A percentile compares a stretch with the other conserved stretches of the same genome.
Conservation (phyloP, 2,888 invertebrate species). For the Acrobasis repandana region DNA sequence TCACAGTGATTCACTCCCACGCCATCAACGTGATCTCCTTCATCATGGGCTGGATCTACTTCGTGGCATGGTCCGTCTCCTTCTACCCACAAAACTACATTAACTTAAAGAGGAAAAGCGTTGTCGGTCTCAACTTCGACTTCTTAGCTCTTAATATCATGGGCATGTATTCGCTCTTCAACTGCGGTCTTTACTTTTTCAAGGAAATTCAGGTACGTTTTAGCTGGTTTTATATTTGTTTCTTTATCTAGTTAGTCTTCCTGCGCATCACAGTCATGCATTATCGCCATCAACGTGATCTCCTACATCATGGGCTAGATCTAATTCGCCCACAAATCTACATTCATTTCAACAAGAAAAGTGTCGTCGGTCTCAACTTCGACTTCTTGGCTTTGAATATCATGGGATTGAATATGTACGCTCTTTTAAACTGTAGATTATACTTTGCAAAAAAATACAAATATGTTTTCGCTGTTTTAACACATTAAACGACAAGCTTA, state of each 20-base stretch:
- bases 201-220: slow-evolving; percentile 87
- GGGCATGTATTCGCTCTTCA: slow-evolving; percentile 96
- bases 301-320: too few relatives aligned
- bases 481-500: too few relatives aligned
- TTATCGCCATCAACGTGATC: too few relatives aligned
- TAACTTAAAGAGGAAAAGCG: neutral
- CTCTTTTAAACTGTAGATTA: slow-evolving; percentile 95
- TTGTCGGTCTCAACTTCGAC: slow-evolving; percentile 92
- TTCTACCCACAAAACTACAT: neutral
- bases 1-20: too few relatives aligned
- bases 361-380: slow-evolving; percentile 86
- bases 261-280: too few relatives aligned
- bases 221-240: neutral
- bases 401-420: slow-evolving; percentile 96
- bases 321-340: neutral
- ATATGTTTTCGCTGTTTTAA: slow-evolving; percentile 67
- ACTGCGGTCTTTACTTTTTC: slow-evolving; percentile 94
- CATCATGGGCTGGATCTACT: too few relatives aligned
- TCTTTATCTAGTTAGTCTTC: neutral
- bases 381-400: slow-evolving; percentile 96
- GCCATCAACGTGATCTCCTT: too few relatives aligned
- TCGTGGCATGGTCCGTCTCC: neutral
- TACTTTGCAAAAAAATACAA: slow-evolving; percentile 91
- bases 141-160: slow-evolving; percentile 95
- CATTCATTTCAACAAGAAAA: neutral